These are phyloP conservation scores for Deroplatys truncata DNA, from an alignment of 2,888 invertebrate genomes.

Conservation along the genomic window DNA sequence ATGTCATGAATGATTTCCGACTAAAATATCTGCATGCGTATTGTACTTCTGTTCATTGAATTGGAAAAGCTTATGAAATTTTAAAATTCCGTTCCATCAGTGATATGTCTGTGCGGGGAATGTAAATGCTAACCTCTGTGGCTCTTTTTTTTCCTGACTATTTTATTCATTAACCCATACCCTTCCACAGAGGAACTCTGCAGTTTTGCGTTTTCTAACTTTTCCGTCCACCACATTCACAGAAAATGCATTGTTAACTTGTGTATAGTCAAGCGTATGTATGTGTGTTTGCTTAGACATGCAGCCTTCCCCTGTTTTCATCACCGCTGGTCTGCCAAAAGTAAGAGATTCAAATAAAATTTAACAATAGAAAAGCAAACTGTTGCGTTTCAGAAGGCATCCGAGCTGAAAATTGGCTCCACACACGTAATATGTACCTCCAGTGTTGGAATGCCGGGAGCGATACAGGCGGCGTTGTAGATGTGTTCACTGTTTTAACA, in stretches of 20 bases:
- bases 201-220: background rate
- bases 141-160: background rate
- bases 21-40: background rate
- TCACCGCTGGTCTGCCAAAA: background rate
- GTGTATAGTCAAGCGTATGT: background rate
- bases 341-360: background rate
- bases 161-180: background rate
- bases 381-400: background rate
- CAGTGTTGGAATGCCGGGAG: background rate
- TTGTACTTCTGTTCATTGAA: background rate
- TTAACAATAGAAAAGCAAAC: background rate
- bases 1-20: background rate
- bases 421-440: background rate
- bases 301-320: background rate
- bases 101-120: background rate
- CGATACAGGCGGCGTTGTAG: too few relatives aligned
- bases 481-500: too few relatives aligned
- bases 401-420: background rate
- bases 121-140: background rate
- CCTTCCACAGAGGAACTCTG: background rate
- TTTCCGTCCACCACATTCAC: background rate
- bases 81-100: background rate
- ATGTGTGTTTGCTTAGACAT: background rate
- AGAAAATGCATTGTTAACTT: background rate
- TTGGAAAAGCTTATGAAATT: background rate